Percentiles rank a stretch among this genome's conserved stretches.
phyloP scores from a whole-genome alignment of 2,113 vertebrate species.

The Puma concolor region DNA sequence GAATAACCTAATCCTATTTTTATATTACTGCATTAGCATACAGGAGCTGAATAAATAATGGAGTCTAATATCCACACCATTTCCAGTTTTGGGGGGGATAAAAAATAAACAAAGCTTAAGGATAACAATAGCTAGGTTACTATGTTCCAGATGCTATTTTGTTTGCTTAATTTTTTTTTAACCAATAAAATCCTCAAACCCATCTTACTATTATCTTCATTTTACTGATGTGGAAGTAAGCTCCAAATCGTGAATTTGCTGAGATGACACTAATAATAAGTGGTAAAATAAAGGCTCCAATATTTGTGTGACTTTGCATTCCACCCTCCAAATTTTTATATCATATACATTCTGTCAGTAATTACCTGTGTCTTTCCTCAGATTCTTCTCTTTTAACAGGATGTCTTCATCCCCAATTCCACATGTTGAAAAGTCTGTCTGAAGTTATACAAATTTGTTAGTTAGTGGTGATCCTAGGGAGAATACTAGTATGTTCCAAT shows the following conservation, averaged over 20 bases:
- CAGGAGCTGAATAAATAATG: neutral
- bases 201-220: neutral
- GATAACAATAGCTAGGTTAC: neutral
- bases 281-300: neutral
- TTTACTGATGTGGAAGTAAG: neutral
- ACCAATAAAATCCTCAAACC: neutral
- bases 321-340: neutral
- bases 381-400: neutral
- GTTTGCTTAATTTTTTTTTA: slow-evolving; percentile 10
- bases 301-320: neutral
- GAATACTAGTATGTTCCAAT: neutral
- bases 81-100: neutral
- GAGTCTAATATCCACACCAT: neutral
- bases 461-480: neutral
- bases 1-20: neutral
- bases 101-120: neutral
- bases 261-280: neutral
- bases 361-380: neutral
- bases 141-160: neutral
- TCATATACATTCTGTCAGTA: neutral
- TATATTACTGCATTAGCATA: neutral
- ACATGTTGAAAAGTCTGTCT: neutral
- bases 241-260: neutral
- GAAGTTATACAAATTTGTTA: neutral
- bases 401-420: neutral